Base-by-base conservation (phyloP, 2,888 invertebrate species). In the Smittia aterrima region DNA sequence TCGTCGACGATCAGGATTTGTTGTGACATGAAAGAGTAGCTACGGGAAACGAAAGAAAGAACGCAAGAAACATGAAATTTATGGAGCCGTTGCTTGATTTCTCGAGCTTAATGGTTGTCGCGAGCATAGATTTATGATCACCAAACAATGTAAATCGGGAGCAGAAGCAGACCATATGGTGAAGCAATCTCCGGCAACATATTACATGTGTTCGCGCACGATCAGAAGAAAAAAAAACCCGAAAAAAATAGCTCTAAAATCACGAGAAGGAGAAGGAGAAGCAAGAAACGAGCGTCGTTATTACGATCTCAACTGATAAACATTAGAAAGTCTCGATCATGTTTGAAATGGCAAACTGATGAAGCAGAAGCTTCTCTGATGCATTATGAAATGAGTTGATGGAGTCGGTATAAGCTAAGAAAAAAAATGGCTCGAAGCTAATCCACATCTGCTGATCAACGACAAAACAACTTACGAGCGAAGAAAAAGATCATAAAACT, bases 301-400 rank as follows among this genome's bases (percentile, higher is more conserved):
- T 66, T 72, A 2, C 22, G 72, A 72, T 72, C 62, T 71, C 16
- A 72, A 62, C 58, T 72, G 72, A 72, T 72, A 70, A 70, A 40
- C 16, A 67, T 53, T 70, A 70, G 68, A 70, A 70, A 70, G 68
- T 70, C 13, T 53, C 40, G 62, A 32, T 40, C 58, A 72, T 58
- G 58, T 72, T 58, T 20, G 24, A 72, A 71, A 54, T 72, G 38
- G 72, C 62, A 72, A 70, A 53, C 13, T n/a, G n/a, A n/a, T n/a
- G n/a, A n/a, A n/a, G n/a, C n/a, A 3, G 24, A n/a, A 53, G 16
- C n/a, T 38, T 6, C n/a, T n/a, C n/a, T n/a, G n/a, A n/a, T 74
- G 74, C 74, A 74, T 74, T 74, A 47, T 64, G n/a, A n/a, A n/a
- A n/a, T n/a, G n/a, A n/a, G n/a, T n/a, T n/a, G n/a, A n/a, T n/a